Percentiles rank a stretch among this genome's conserved stretches.
Evolutionary conservation across 2,888 invertebrate species (phyloP).

Genomic region (Ochropleura plecta): DNA sequence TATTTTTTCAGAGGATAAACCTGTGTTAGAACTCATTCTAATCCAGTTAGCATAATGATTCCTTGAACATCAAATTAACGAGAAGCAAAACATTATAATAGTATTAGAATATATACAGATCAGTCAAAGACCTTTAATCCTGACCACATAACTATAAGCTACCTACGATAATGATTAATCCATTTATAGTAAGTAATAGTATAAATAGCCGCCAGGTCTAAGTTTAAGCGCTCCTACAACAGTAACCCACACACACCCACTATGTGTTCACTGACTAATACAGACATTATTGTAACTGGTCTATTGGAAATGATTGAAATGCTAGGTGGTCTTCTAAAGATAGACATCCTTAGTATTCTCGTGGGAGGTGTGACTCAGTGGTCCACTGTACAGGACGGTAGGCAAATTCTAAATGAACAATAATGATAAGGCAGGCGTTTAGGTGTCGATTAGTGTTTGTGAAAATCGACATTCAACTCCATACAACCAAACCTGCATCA

Average conservation of each 20-base stretch:
- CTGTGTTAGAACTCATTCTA: not conserved
- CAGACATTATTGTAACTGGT: conserved; percentile 29
- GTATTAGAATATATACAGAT: not conserved
- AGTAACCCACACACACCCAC: conserved; percentile 43
- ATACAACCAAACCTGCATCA: not conserved
- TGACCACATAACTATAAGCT: not conserved
- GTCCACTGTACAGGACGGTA: no score
- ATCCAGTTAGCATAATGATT: not conserved
- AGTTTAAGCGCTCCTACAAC: conserved; percentile 4
- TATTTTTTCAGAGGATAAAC: not conserved
- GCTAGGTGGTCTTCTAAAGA: conserved; percentile 30
- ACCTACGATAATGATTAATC: conserved; percentile 1
- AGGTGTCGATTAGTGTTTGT: not conserved
- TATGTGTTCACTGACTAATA: conserved; percentile 1
- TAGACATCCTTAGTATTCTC: conserved; percentile 6
- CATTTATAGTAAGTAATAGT: not conserved
- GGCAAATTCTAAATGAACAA: not conserved
- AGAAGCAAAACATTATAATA: not conserved
- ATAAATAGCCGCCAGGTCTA: conserved; percentile 26
- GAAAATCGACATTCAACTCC: not conserved
- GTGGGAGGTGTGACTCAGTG: conserved; percentile 25
- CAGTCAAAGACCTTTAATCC: not conserved
- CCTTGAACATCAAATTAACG: not conserved
- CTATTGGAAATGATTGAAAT: conserved; percentile 38
- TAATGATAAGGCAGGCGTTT: not conserved